phyloP scores from a whole-genome alignment of 2,888 invertebrate species.

The Heliconius hortense region DNA sequence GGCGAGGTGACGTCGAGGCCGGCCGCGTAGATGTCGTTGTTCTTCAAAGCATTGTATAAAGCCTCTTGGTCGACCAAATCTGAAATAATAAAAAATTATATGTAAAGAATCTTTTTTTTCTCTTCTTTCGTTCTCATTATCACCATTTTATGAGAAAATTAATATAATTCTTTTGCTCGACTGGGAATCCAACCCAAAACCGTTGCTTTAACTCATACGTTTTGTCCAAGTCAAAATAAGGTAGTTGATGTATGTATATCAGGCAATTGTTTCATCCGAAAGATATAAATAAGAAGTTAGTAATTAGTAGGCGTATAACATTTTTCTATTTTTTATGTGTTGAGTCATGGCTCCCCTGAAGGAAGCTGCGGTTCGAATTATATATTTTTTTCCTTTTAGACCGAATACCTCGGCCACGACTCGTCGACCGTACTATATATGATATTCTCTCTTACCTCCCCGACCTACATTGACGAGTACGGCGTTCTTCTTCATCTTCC shows the following conservation, averaged over 20 bases:
- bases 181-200: too few relatives aligned
- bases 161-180: too few relatives aligned
- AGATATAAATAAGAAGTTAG: neutral
- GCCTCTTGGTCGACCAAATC: slow-evolving; percentile 91
- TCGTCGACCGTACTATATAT: neutral
- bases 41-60: slow-evolving; percentile 88
- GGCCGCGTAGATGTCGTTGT: slow-evolving; percentile 90
- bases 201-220: too few relatives aligned
- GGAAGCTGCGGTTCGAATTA: too few relatives aligned
- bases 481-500: slow-evolving; percentile 92
- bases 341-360: too few relatives aligned
- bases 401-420: neutral
- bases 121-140: too few relatives aligned
- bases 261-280: neutral
- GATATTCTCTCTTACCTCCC: slow-evolving; percentile 81
- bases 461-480: slow-evolving; percentile 94
- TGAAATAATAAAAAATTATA: slow-evolving; percentile 47
- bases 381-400: too few relatives aligned
- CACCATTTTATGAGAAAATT: too few relatives aligned
- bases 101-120: neutral
- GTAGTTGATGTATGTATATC: too few relatives aligned
- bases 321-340: neutral
- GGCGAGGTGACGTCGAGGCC: slow-evolving; percentile 96
- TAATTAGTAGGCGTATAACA: neutral
- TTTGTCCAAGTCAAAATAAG: too few relatives aligned